A percentile compares a stretch with the other conserved stretches of the same genome.
Conservation (phyloP, 2,113 vertebrate species). For the Oncorhynchus kisutch region DNA sequence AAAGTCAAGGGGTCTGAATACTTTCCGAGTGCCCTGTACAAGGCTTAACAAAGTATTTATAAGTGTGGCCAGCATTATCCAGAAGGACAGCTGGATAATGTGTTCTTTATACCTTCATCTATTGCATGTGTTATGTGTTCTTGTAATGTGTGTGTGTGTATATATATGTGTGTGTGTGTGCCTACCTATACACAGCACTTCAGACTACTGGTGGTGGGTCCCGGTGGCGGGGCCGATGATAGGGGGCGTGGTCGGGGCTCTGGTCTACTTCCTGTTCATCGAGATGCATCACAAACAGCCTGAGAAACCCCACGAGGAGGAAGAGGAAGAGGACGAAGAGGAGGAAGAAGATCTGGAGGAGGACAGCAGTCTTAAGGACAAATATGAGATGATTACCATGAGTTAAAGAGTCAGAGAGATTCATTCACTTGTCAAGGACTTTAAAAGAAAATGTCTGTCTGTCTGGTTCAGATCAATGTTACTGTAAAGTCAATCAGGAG, state of each 20-base stretch:
- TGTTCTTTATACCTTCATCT: too few relatives aligned
- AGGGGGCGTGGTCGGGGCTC: constrained; percentile 80
- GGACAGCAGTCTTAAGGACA: constrained; percentile 75
- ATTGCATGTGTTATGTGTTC: not conserved
- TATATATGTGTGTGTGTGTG: not conserved
- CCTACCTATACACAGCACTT: constrained; percentile 74
- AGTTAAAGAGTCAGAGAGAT: constrained; percentile 56
- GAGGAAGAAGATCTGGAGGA: constrained; percentile 68
- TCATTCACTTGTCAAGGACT: not conserved
- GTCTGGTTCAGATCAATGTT: constrained; percentile 4
- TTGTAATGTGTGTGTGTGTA: not conserved
- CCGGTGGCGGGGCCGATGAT: constrained; percentile 87
- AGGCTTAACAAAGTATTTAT: too few relatives aligned
- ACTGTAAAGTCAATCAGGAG: constrained; percentile 26
- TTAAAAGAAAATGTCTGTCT: not conserved
- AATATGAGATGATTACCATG: constrained; percentile 84
- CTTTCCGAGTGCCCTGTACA: too few relatives aligned
- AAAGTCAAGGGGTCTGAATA: too few relatives aligned
- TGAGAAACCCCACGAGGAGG: constrained; percentile 40
- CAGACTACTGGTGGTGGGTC: constrained; percentile 93
- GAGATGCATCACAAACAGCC: constrained; percentile 81
- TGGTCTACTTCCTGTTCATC: constrained; percentile 81
- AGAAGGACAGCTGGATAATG: too few relatives aligned
- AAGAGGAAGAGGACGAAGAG: constrained; percentile 64
- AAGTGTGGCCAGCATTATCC: too few relatives aligned